A percentile compares a stretch with the other conserved stretches of the same genome.
Conservation (phyloP, 2,797 vertebrate species). For the Gallinago stenura region DNA sequence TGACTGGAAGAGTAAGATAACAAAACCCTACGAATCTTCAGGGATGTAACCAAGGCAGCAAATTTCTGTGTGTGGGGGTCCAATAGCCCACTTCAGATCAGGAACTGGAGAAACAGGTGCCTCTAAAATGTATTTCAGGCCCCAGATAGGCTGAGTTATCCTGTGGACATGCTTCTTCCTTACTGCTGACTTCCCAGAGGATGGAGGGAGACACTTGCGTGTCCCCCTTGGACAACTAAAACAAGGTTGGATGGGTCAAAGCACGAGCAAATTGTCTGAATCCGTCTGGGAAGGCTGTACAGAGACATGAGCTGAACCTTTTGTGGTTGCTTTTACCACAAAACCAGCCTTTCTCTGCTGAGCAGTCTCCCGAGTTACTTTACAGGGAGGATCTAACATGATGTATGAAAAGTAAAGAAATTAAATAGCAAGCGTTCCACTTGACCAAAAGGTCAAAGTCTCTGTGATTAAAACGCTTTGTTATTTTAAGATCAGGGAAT, state of each 20-base stretch:
- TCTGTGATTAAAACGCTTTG: constrained; percentile 61
- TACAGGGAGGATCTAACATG: background rate
- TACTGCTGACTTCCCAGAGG: background rate
- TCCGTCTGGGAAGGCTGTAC: background rate
- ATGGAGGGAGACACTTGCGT: background rate
- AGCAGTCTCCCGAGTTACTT: constrained; percentile 18
- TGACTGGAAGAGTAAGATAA: background rate
- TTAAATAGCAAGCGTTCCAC: constrained; percentile 63
- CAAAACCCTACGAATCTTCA: background rate
- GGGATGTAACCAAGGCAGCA: background rate
- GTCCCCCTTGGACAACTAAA: background rate
- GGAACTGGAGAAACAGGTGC: background rate
- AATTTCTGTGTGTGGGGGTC: background rate
- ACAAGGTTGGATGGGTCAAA: background rate
- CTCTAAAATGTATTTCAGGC: background rate
- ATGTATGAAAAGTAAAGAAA: constrained; percentile 60
- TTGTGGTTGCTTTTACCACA: background rate
- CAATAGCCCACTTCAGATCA: background rate
- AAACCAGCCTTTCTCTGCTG: background rate
- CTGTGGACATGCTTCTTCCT: background rate
- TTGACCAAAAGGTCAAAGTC: constrained; percentile 69
- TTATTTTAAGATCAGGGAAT: constrained; percentile 65
- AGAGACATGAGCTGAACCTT: background rate
- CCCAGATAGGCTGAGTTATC: background rate
- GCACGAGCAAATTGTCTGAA: background rate